Conservation (phyloP, 2,888 invertebrate species). For the Piscicola geometra region DNA sequence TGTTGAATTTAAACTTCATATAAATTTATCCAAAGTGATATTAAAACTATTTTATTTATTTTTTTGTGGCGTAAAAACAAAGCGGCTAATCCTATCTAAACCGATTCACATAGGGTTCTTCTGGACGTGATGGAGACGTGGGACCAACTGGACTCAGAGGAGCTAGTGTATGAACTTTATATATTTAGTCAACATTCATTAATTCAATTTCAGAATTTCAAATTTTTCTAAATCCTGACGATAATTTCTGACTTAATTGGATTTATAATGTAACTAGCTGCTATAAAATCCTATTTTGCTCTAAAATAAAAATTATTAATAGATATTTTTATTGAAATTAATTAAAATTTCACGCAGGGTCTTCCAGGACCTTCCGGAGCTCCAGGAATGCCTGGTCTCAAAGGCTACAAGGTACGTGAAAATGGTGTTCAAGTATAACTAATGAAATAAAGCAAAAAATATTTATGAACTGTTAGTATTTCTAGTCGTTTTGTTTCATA, state of each 20-base stretch:
- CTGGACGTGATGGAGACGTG: conserved; percentile 36
- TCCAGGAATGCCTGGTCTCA: conserved; percentile 44
- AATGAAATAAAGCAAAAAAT: too few relatives aligned
- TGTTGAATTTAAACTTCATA: too few relatives aligned
- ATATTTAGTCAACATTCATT: neutral
- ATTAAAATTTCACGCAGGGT: too few relatives aligned
- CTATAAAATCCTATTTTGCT: too few relatives aligned
- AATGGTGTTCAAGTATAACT: too few relatives aligned
- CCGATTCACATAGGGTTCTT: conserved; percentile 38
- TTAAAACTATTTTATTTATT: neutral
- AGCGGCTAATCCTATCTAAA: neutral
- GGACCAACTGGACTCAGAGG: conserved; percentile 39
- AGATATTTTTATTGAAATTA: too few relatives aligned
- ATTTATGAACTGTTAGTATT: too few relatives aligned
- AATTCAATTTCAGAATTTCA: neutral
- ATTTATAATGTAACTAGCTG: too few relatives aligned
- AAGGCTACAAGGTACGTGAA: conserved; percentile 43
- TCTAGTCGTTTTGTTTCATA: too few relatives aligned
- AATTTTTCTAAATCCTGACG: neutral
- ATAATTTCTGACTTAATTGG: too few relatives aligned
- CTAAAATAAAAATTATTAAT: neutral
- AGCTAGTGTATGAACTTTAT: conserved; percentile 31
- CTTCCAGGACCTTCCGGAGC: conserved; percentile 40
- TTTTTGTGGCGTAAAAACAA: neutral
- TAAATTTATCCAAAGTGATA: too few relatives aligned